These are phyloP conservation scores for Tetramorium bicarinatum DNA, from an alignment of 2,888 invertebrate species.

Conservation along the genomic window DNA sequence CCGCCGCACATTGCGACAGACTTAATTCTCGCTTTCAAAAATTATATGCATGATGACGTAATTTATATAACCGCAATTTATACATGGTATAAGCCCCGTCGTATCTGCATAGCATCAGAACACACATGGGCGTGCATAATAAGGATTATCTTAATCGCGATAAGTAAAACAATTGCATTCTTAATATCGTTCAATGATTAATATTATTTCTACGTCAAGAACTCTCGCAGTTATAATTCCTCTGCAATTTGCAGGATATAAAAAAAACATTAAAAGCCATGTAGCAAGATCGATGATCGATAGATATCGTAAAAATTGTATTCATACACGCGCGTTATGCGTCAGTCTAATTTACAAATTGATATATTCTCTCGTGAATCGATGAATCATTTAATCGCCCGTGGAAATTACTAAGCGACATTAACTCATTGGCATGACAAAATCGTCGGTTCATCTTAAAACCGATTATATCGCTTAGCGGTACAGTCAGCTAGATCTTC, in stretches of 20 bases:
- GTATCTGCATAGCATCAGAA: neutral
- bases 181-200: neutral
- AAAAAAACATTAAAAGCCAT: neutral
- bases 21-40: conserved; percentile 31
- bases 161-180: neutral
- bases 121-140: conserved; percentile 15
- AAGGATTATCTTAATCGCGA: conserved; percentile 21
- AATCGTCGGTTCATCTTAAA: conserved; percentile 19
- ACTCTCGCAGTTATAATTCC: neutral
- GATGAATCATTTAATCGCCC: conserved; percentile 34
- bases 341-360: neutral
- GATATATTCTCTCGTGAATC: neutral
- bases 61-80: conserved; percentile 60
- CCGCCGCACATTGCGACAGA: conserved; percentile 47
- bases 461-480: conserved; percentile 40
- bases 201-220: neutral
- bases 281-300: neutral
- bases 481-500: conserved; percentile 32
- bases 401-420: conserved; percentile 4
- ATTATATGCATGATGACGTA: conserved; percentile 54
- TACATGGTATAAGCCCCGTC: conserved; percentile 30
- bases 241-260: neutral
- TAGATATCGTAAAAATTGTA: neutral
- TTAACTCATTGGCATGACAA: conserved; percentile 32
- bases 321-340: neutral